phyloP scores from a whole-genome alignment of 2,797 vertebrate genomes.

The Tokudaia tokunoshimensis region DNA sequence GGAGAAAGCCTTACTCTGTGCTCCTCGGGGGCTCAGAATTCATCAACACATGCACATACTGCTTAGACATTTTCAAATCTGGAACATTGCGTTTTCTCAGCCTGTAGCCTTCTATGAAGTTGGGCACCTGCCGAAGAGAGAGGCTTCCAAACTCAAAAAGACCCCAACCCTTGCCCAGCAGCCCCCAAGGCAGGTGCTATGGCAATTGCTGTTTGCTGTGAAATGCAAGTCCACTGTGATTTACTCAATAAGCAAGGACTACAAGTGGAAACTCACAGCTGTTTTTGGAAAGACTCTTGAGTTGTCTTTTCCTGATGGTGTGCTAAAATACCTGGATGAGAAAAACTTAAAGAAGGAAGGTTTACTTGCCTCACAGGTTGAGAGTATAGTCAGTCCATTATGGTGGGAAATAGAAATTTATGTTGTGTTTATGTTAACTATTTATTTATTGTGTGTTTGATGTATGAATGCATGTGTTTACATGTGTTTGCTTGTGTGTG shows the following conservation, averaged over 20 bases:
- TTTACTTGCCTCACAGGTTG: neutral
- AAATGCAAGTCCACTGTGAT: rapidly evolving
- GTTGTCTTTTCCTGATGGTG: neutral
- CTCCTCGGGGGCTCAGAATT: neutral
- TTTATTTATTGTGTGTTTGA: neutral
- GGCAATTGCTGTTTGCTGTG: rapidly evolving
- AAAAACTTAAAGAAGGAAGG: neutral
- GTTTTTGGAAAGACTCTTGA: neutral
- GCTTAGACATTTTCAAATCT: neutral
- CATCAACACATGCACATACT: too few species aligned
- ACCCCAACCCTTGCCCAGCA: neutral
- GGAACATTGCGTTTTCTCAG: neutral
- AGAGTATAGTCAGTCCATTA: neutral
- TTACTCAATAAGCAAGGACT: neutral
- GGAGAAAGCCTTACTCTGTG: neutral
- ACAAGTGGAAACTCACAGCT: neutral
- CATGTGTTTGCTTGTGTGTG: neutral
- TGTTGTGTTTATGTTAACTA: neutral
- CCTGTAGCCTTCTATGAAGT: neutral
- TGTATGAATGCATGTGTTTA: neutral
- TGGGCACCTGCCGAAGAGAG: neutral
- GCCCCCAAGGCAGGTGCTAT: rapidly evolving
- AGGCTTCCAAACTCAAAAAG: neutral
- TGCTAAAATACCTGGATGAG: neutral
- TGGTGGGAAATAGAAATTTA: neutral